Conservation (phyloP, 2,888 invertebrate genomes). For the Schizaphis graminum region DNA sequence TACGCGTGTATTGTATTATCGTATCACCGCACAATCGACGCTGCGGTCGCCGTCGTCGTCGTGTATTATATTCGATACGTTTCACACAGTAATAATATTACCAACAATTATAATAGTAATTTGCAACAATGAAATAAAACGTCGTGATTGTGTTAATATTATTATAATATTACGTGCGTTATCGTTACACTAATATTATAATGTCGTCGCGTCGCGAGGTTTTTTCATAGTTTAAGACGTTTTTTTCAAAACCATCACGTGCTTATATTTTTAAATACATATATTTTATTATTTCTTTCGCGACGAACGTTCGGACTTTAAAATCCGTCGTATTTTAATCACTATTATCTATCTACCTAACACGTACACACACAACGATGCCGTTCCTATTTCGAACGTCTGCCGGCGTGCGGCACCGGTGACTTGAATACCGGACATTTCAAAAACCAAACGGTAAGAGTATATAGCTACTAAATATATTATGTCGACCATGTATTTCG, state of each 20-base stretch:
- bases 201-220: background rate
- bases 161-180: background rate
- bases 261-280: background rate
- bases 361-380: background rate
- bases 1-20: background rate
- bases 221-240: background rate
- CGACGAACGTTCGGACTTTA: background rate
- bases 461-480: background rate
- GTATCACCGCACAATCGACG: background rate
- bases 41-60: background rate
- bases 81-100: background rate
- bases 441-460: conserved; percentile 2
- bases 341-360: background rate
- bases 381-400: background rate
- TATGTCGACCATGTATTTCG: background rate
- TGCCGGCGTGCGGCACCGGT: background rate
- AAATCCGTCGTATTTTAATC: background rate
- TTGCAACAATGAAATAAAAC: background rate
- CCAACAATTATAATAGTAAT: background rate
- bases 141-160: no score
- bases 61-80: background rate
- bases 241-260: background rate
- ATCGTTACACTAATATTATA: background rate
- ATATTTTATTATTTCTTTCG: background rate
- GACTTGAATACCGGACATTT: conserved; percentile 9